Evolutionary conservation across 2,888 invertebrate genomes (phyloP).

Genomic region (Clunio marinus): DNA sequence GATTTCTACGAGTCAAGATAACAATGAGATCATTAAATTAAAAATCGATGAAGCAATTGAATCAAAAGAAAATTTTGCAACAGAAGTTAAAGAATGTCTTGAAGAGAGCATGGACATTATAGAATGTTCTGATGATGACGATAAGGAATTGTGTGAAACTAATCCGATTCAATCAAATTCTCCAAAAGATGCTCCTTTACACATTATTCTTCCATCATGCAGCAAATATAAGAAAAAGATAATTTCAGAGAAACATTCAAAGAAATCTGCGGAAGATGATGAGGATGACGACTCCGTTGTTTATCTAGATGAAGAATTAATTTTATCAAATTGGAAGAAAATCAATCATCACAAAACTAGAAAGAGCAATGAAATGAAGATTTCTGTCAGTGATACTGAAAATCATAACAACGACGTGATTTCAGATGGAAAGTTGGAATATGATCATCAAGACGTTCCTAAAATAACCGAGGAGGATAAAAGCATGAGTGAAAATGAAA

Average conservation of each 20-base stretch:
- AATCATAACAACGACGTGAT: not conserved
- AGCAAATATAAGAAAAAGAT: not conserved
- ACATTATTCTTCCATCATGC: constrained; percentile 30
- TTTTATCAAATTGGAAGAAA: not conserved
- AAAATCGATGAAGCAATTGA: no score
- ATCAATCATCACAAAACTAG: not conserved
- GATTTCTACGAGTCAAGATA: not conserved
- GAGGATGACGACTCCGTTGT: constrained; percentile 18
- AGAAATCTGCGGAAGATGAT: not conserved
- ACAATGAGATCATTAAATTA: no score
- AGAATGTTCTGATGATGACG: not conserved
- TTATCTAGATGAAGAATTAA: constrained; percentile 22
- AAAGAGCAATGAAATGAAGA: not conserved
- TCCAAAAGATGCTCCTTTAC: not conserved
- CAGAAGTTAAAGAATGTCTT: not conserved
- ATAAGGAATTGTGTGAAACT: not conserved
- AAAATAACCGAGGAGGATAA: no score
- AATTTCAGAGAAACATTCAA: not conserved
- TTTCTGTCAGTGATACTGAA: not conserved
- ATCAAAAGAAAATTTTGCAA: constrained; percentile 30
- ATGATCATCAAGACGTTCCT: no score
- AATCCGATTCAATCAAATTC: not conserved
- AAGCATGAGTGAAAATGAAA: no score
- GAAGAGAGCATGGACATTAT: no score
- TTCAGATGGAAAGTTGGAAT: no score